Evolutionary conservation across 2,888 invertebrate genomes (phyloP), one percentile per base, ranked within the genome.

Genomic region (Cecidostiba fungosa): DNA sequence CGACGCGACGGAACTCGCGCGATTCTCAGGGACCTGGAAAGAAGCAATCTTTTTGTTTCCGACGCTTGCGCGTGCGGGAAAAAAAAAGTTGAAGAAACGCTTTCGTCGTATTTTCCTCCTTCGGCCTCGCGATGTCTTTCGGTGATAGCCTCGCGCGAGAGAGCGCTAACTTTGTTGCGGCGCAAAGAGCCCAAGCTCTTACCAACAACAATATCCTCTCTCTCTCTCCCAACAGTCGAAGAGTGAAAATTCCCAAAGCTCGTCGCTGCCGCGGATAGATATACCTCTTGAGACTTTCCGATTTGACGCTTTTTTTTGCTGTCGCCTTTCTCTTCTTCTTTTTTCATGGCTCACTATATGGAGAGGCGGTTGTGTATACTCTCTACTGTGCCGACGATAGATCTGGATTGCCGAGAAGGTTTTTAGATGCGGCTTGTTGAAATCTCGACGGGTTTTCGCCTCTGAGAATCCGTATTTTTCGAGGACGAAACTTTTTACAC

Each of bases 161-260:
- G n/a, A 10, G 72, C 81, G 85, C 76, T 85, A 86, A 86, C 85
- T 84, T 86, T 74, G 85, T 82, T 84, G 70, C 84, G 62, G 69
- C 72, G 88, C 87, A 23, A 72, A 78, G 14, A 91, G 87, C 1
- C 89, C 70, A 88, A 82, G 77, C 73, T 39, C 79, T 89, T 77
- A 90, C 90, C 43, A 85, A 85, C 78, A 82, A 81, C 76, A 89
- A 90, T 32, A 47, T 91, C 39, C 82, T 90, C 72, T 4, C n/a
- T 14, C 54, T n/a, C 36, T n/a, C 12, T 32, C 59, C 32, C 29
- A 39, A 66, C 73, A n/a, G 62, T 66, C 77, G 54, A 72, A 66
- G 26, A 79, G 50, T 39, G 81, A 85, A n/a, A 81, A 77, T 85
- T 82, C 66, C 26, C 81, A 47, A 66, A 39, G 54, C 50, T 23